Evolutionary conservation across 2,888 invertebrate species (phyloP).

Genomic region (Aporophyla nigra): DNA sequence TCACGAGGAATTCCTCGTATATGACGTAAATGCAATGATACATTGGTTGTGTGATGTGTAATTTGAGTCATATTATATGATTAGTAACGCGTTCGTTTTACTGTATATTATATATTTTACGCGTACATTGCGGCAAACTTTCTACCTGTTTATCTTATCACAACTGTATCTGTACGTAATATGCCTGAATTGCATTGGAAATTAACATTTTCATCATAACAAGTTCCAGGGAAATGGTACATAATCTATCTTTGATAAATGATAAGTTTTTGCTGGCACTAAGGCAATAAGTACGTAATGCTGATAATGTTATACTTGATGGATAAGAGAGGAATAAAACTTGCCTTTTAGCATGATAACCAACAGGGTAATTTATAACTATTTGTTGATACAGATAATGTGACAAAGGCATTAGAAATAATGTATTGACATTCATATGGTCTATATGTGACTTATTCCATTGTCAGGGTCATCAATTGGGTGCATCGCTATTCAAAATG

Average conservation of each 20-base stretch:
- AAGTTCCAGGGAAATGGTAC: constrained; percentile 58
- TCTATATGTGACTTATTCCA: constrained; percentile 4
- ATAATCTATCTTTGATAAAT: constrained; percentile 63
- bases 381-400: constrained; percentile 37
- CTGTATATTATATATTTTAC: constrained; percentile 58
- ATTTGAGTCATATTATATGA: constrained; percentile 72
- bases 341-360: constrained; percentile 18
- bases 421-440: constrained; percentile 4
- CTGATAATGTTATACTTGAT: constrained; percentile 43
- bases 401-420: constrained; percentile 21
- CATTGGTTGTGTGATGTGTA: constrained; percentile 69
- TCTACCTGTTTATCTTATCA: constrained; percentile 74
- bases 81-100: constrained; percentile 65
- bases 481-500: neutral
- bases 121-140: constrained; percentile 63
- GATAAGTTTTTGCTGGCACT: constrained; percentile 58
- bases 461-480: constrained; percentile 34
- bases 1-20: constrained; percentile 56
- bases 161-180: constrained; percentile 63
- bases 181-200: constrained; percentile 63
- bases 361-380: constrained; percentile 10
- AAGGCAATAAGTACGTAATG: constrained; percentile 55
- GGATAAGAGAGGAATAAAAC: constrained; percentile 42
- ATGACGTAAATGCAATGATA: constrained; percentile 71
- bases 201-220: constrained; percentile 58